Conservation (phyloP, 2,797 vertebrate genomes). For the Lindbergichthys nudifrons region DNA sequence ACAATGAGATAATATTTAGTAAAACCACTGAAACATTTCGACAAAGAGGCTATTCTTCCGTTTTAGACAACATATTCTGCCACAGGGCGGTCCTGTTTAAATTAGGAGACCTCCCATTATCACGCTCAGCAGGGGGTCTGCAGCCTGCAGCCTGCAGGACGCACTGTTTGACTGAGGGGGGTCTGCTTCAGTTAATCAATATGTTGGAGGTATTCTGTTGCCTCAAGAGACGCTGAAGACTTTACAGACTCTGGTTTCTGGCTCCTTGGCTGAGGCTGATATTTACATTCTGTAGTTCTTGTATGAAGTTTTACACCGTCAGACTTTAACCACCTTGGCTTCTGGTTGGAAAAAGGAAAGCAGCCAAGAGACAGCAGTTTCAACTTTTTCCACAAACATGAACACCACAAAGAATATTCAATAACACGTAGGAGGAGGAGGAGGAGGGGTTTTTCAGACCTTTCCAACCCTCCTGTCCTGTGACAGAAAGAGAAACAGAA, state of each 20-base stretch:
- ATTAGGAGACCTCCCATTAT: conserved; percentile 28
- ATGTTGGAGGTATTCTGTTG: background rate
- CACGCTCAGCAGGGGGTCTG: conserved; percentile 42
- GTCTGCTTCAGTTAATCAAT: background rate
- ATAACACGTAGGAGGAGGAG: background rate
- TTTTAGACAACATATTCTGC: background rate
- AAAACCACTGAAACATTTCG: too few relatives aligned
- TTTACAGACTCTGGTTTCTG: background rate
- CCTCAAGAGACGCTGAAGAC: background rate
- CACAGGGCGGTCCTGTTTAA: background rate
- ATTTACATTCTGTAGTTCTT: background rate
- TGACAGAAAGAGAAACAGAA: too few relatives aligned
- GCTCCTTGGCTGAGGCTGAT: background rate
- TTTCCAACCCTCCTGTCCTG: background rate
- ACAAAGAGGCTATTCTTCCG: background rate
- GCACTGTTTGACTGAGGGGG: too few relatives aligned
- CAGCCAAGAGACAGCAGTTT: conserved; percentile 5
- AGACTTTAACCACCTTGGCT: conserved; percentile 13
- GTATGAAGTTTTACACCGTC: background rate
- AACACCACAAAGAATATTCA: conserved; percentile 17
- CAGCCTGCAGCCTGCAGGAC: conserved; percentile 17
- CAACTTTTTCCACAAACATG: conserved; percentile 49
- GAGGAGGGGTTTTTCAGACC: background rate
- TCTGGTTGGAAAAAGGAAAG: conserved; percentile 21
- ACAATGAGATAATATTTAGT: too few relatives aligned